phyloP scores from a whole-genome alignment of 2,113 vertebrate genomes.

The Microcebus jonahi region DNA sequence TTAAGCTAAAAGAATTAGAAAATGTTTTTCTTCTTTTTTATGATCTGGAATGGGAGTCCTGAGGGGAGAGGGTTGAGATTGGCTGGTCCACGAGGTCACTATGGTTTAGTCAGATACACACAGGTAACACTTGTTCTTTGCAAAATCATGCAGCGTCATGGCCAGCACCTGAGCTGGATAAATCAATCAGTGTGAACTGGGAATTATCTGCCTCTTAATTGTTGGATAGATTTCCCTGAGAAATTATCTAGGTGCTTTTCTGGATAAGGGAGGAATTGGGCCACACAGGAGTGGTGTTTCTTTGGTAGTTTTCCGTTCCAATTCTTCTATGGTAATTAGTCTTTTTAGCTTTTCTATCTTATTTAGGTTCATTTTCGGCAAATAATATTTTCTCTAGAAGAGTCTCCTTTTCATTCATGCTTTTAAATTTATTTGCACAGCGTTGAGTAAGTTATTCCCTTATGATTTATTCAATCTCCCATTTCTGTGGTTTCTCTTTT shows the following conservation, averaged over 20 bases:
- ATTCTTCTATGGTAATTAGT: neutral
- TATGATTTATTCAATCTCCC: neutral
- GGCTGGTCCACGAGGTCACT: neutral
- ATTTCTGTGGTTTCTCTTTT: neutral
- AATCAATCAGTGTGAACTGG: neutral
- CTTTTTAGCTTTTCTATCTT: neutral
- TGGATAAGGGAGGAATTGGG: neutral
- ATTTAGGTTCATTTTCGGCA: neutral
- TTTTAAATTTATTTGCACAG: neutral
- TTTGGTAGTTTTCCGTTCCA: neutral
- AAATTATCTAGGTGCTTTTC: neutral
- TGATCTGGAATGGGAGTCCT: neutral
- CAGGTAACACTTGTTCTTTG: neutral
- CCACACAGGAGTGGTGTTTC: neutral
- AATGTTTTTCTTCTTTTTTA: neutral
- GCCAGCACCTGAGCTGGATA: neutral
- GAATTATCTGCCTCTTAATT: neutral
- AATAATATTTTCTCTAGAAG: neutral
- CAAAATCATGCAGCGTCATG: rapidly evolving
- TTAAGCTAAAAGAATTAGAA: neutral
- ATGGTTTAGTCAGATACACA: neutral
- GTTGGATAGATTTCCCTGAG: neutral
- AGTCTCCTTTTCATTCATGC: neutral
- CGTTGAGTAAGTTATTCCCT: neutral
- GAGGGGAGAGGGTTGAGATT: neutral